These are phyloP conservation scores for Larimichthys crocea DNA, from an alignment of 2,113 vertebrate species.

Conservation along the genomic window DNA sequence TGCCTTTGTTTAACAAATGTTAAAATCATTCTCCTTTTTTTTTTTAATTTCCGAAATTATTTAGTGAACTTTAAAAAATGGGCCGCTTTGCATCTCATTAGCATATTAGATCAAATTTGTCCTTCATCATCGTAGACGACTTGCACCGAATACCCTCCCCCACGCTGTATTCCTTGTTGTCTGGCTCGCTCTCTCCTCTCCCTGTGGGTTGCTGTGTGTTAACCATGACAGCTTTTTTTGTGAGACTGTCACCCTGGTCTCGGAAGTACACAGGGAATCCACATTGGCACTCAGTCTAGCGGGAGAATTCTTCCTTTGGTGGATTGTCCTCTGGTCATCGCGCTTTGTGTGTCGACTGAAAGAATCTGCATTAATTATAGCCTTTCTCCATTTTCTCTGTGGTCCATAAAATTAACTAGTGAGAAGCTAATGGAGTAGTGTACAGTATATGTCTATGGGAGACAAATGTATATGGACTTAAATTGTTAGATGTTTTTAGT, in stretches of 20 bases:
- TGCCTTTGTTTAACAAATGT: neutral
- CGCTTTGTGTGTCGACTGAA: slow-evolving; percentile 80
- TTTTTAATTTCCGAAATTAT: slow-evolving; percentile 3
- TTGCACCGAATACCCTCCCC: slow-evolving; percentile 54
- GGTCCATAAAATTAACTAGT: slow-evolving; percentile 69
- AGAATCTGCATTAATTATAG: slow-evolving; percentile 84
- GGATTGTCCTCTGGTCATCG: slow-evolving; percentile 73
- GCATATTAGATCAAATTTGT: slow-evolving; percentile 46
- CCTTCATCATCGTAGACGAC: slow-evolving; percentile 57
- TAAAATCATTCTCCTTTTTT: too few species aligned
- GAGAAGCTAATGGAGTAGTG: slow-evolving; percentile 58
- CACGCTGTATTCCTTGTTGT: slow-evolving; percentile 55
- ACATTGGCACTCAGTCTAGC: slow-evolving; percentile 81
- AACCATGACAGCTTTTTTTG: slow-evolving; percentile 82
- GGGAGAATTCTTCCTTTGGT: slow-evolving; percentile 78
- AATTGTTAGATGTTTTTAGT: neutral
- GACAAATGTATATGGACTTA: neutral
- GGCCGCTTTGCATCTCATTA: slow-evolving; percentile 47
- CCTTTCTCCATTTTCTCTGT: slow-evolving; percentile 61
- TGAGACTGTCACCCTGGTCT: slow-evolving; percentile 78
- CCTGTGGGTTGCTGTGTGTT: slow-evolving; percentile 76
- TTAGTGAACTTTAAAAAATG: slow-evolving; percentile 17
- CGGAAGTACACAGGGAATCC: slow-evolving; percentile 79
- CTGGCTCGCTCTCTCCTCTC: slow-evolving; percentile 47
- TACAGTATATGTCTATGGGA: slow-evolving; percentile 1